Conservation (phyloP, 2,888 invertebrate genomes). For the Euzetes globulus region DNA sequence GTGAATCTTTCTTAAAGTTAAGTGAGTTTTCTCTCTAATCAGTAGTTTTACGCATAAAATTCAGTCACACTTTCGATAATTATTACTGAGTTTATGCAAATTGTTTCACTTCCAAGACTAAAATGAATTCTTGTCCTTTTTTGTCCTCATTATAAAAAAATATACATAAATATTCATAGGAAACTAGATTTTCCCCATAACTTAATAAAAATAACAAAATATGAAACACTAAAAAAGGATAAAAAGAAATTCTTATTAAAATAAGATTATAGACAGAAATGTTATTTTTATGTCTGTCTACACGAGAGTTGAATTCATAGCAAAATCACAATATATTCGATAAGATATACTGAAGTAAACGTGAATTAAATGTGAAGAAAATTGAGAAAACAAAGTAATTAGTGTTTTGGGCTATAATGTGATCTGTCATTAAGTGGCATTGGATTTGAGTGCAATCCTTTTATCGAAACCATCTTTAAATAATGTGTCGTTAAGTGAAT, state of each 20-base stretch:
- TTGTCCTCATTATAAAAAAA: no score
- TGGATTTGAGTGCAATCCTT: neutral
- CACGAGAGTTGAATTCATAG: neutral
- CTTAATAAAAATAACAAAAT: no score
- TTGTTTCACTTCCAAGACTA: no score
- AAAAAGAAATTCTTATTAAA: neutral
- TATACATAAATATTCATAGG: no score
- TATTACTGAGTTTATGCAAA: no score
- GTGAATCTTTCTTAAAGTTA: no score
- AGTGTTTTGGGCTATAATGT: neutral
- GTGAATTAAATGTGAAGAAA: neutral
- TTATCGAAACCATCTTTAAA: neutral
- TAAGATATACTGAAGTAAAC: neutral
- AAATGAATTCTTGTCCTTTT: no score
- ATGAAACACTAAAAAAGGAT: no score
- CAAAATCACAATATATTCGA: neutral
- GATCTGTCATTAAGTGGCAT: neutral
- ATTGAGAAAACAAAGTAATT: neutral
- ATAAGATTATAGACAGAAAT: neutral
- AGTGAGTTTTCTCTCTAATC: no score
- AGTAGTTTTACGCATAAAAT: no score
- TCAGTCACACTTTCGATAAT: no score
- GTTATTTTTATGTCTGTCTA: neutral
- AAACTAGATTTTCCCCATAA: no score
- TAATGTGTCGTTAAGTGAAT: conserved; percentile 1